These are phyloP conservation scores for Nomada fabriciana DNA, from an alignment of 2,888 invertebrate species.

Conservation along the genomic window DNA sequence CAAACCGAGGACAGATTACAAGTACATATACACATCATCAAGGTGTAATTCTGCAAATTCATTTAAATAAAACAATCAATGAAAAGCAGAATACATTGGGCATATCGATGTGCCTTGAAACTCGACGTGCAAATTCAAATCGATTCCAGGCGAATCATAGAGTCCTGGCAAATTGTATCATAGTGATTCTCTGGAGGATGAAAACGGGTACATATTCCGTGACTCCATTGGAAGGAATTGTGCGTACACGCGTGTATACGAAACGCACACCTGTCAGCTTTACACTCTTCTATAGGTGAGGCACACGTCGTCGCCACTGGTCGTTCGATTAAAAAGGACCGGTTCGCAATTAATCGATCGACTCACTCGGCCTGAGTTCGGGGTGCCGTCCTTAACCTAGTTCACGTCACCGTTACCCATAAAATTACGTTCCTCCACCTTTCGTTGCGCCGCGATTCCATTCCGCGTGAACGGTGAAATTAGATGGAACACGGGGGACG, in stretches of 20 bases:
- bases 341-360: conserved; percentile 68
- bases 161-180: too few species aligned
- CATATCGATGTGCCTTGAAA: too few species aligned
- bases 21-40: too few species aligned
- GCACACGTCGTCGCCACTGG: conserved; percentile 7
- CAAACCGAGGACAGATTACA: too few species aligned
- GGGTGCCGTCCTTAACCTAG: conserved; percentile 66
- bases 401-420: conserved; percentile 58
- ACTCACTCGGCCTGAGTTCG: conserved; percentile 40
- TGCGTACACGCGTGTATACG: background rate
- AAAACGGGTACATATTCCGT: too few species aligned
- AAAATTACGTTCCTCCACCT: conserved; percentile 47
- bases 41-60: too few species aligned
- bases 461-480: conserved; percentile 41
- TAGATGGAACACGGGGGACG: conserved; percentile 1
- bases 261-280: background rate
- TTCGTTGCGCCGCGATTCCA: conserved; percentile 22
- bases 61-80: too few species aligned
- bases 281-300: background rate
- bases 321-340: conserved; percentile 68
- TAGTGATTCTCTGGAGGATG: too few species aligned
- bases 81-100: too few species aligned
- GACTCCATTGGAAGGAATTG: background rate
- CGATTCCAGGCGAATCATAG: too few species aligned
- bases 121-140: too few species aligned